Percentiles rank a stretch among this genome's conserved stretches.
Evolutionary conservation across 2,113 vertebrate species (phyloP).

Genomic region (Anarhynchus alexandrinus): DNA sequence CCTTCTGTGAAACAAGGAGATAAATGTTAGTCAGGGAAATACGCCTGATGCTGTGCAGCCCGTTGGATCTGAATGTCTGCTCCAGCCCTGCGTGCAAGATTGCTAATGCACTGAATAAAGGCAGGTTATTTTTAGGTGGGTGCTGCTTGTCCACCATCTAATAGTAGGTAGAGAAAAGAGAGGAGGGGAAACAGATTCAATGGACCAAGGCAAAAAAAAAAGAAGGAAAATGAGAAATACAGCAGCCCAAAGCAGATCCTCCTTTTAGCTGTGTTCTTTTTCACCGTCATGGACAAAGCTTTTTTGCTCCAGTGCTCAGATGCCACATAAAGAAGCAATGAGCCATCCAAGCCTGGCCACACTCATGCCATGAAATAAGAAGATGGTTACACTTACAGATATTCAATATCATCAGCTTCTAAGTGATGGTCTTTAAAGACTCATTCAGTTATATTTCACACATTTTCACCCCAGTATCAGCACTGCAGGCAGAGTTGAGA

Average conservation of each 20-base stretch:
- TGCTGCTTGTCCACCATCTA: accelerated
- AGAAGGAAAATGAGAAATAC: background rate
- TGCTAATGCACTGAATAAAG: background rate
- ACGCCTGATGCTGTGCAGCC: accelerated
- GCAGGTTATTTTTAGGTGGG: background rate
- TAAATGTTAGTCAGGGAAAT: background rate
- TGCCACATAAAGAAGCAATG: background rate
- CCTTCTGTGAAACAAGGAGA: background rate
- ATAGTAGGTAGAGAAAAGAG: accelerated
- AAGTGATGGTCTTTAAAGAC: background rate
- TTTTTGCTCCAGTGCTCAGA: background rate
- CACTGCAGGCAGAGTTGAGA: background rate
- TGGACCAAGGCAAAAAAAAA: background rate
- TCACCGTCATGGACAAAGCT: background rate
- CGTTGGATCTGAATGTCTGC: accelerated
- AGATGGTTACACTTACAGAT: background rate
- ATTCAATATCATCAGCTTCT: background rate
- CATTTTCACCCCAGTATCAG: background rate
- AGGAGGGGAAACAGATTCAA: background rate
- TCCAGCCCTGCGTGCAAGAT: background rate
- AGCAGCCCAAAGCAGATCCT: background rate
- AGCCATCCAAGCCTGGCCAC: background rate
- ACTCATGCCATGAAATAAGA: background rate
- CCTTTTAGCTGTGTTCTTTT: background rate
- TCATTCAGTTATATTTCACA: background rate